These are phyloP conservation scores for Cynodonichthys magdalenae DNA, from an alignment of 2,797 vertebrate species.

Conservation along the genomic window DNA sequence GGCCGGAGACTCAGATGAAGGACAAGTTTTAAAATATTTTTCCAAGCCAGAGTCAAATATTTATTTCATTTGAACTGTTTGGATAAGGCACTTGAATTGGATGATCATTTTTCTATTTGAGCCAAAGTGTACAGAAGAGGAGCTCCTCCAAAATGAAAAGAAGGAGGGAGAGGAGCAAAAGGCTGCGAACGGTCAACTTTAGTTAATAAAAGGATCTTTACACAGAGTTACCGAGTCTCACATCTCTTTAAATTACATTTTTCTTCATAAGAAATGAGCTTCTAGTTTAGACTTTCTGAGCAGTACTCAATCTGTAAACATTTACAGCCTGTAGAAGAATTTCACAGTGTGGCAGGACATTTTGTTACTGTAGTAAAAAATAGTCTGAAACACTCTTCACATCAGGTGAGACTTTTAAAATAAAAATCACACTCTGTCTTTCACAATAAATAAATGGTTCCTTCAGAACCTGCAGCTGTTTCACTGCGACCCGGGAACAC, in stretches of 20 bases:
- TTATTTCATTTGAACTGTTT: slow-evolving; percentile 1
- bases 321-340: neutral
- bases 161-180: too few species aligned
- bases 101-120: neutral
- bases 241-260: neutral
- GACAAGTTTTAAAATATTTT: neutral
- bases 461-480: slow-evolving; percentile 7
- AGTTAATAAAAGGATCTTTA: too few species aligned
- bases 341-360: neutral
- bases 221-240: too few species aligned
- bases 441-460: neutral
- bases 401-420: too few species aligned
- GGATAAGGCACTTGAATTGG: neutral
- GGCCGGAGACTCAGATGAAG: neutral
- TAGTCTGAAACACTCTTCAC: too few species aligned
- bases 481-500: neutral
- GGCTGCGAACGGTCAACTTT: too few species aligned
- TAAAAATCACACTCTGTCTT: too few species aligned
- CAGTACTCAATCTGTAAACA: too few species aligned
- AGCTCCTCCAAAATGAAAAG: neutral
- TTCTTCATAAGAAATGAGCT: neutral
- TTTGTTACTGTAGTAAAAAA: neutral
- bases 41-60: neutral
- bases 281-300: too few species aligned
- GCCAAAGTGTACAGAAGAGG: neutral